Base-by-base conservation (phyloP, 2,113 vertebrate genomes). In the Sisor rabdophorus region DNA sequence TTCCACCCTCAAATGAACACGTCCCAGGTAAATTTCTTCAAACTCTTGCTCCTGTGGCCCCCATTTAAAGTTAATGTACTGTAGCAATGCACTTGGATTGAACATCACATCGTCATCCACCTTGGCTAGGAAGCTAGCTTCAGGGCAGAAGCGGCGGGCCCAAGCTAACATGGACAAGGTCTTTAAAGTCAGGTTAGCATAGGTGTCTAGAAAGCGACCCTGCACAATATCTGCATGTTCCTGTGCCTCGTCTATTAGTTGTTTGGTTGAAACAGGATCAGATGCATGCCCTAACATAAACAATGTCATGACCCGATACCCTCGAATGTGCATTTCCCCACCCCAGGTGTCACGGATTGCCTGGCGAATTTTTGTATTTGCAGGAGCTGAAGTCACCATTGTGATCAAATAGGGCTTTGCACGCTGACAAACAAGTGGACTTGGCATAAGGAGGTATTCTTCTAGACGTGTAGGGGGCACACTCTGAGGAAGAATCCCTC, bases 71-170 rank as follows among this genome's bases (percentile, higher is more conserved):
- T 87, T 89, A 32, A 92, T 84, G 65, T 88, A 91, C 50, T 86
- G 88, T 44, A 93, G 86, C 2, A 96, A 89, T 0, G 89, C 86
- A 0, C 82, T 86, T 1, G 91, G 89, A 22, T 96, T 97, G 72
- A 97, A 92, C n/a, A 94, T 88, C 15, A 97, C 93, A 4, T 97
- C 95, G 3, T 97, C 95, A 1, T 97, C 95, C 0, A 93, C 94
- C 84, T 97, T 97, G 76, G 94, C 89, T 30, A 95, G n/a, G 76
- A 92, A 96, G 70, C 83, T 88, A 22, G 92, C 93, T 58, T 84
- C 83, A 0, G 90, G 87, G 80, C 95, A 97, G 83, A 92, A 91
- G 0, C 84, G 81, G 24, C 86, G 77, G 0, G 86, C 88, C 95
- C 95, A 97, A 55, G 84, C 85, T 44, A 95, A 85, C 77, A 94